Conservation (phyloP, 2,888 invertebrate species). For the Magallana nippona region DNA sequence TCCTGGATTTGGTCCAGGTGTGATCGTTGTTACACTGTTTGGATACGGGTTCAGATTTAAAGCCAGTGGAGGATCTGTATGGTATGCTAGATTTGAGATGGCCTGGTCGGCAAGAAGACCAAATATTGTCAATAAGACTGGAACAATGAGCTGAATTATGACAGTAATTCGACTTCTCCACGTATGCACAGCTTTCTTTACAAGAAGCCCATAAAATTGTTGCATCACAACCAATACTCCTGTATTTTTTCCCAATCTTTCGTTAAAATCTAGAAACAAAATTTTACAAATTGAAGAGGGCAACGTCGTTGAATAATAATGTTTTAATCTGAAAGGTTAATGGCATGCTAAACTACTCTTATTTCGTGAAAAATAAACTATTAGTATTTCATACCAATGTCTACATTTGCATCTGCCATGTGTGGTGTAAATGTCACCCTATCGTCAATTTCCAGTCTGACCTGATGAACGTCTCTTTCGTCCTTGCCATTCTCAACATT, state of each 20-base stretch:
- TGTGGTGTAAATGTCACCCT: neutral
- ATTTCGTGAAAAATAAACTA: neutral
- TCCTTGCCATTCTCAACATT: neutral
- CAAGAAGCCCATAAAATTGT: constrained; percentile 85
- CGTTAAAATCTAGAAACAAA: constrained; percentile 55
- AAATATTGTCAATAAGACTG: constrained; percentile 84
- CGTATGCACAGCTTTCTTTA: constrained; percentile 85
- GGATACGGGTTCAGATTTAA: constrained; percentile 81
- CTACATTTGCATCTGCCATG: neutral
- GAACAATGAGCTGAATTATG: constrained; percentile 83
- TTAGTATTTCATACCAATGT: neutral
- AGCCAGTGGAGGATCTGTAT: constrained; percentile 82
- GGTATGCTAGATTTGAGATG: neutral
- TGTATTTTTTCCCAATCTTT: constrained; percentile 58
- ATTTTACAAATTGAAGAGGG: no score
- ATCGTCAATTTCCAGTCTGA: neutral
- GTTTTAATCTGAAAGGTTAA: no score
- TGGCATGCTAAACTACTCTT: no score
- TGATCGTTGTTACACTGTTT: constrained; percentile 1
- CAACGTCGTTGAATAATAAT: no score
- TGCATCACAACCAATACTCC: constrained; percentile 81
- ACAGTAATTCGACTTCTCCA: constrained; percentile 85
- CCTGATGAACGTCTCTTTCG: neutral
- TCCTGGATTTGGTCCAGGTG: neutral
- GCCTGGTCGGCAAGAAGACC: constrained; percentile 83